Evolutionary conservation across 2,113 vertebrate species (phyloP).

Genomic region (Crotophaga sulcirostris): DNA sequence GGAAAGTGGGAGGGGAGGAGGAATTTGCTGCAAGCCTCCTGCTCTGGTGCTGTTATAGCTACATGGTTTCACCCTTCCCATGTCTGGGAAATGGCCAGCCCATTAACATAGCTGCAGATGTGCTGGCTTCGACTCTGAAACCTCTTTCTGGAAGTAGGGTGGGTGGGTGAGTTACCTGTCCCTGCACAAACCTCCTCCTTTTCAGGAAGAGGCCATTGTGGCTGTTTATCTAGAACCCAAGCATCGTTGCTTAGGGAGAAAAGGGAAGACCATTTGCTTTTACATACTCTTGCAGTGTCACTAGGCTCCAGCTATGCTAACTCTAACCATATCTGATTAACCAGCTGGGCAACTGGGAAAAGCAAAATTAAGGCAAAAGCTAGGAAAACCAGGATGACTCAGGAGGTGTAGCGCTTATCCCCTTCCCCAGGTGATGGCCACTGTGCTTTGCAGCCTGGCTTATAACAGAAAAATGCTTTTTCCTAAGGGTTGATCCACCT

Average conservation of each 20-base stretch:
- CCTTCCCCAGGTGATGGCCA: background rate
- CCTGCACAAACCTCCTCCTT: background rate
- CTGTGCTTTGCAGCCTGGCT: background rate
- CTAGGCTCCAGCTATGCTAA: background rate
- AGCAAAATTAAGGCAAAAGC: background rate
- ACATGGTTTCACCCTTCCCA: background rate
- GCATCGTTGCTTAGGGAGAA: fast-evolving
- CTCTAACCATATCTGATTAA: background rate
- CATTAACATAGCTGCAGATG: background rate
- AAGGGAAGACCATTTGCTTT: background rate
- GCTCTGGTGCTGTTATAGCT: background rate
- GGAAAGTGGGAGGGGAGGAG: background rate
- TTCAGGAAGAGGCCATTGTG: background rate
- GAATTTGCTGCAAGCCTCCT: background rate
- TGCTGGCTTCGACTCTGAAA: background rate
- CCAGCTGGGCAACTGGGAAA: background rate
- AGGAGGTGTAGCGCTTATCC: background rate
- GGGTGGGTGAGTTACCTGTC: background rate
- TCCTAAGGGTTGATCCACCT: background rate
- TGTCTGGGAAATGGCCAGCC: background rate
- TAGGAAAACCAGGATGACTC: background rate
- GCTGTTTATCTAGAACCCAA: background rate
- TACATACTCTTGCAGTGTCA: background rate
- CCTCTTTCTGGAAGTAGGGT: background rate
- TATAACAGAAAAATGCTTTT: background rate